A percentile compares a stretch with the other conserved stretches of the same genome.
Conservation (phyloP, 2,797 vertebrate species). For the Thaleichthys pacificus region DNA sequence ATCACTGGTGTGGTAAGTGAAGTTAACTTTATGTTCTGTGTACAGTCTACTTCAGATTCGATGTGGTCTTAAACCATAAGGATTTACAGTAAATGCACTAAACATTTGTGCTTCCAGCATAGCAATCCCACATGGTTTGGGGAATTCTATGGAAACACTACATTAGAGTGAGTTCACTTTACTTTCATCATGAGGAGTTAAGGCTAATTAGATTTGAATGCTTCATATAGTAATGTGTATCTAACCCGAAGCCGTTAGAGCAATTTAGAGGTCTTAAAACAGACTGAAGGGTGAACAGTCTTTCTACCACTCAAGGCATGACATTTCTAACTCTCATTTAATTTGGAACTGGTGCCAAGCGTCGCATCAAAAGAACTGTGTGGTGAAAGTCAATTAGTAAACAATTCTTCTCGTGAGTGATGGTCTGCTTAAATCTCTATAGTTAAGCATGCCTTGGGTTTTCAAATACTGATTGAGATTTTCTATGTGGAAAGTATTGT, state of each 20-base stretch:
- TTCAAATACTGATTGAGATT: too few relatives aligned
- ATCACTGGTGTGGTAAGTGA: too few relatives aligned
- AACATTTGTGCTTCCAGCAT: not conserved
- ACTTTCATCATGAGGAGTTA: constrained; percentile 14
- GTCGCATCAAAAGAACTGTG: not conserved
- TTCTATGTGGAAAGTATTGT: too few relatives aligned
- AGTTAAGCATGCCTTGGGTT: not conserved
- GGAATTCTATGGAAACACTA: not conserved
- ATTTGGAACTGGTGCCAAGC: constrained; percentile 7
- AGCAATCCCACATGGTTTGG: not conserved
- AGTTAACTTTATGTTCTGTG: not conserved
- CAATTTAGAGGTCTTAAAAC: constrained; percentile 23
- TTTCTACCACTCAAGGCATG: constrained; percentile 25
- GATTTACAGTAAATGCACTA: not conserved
- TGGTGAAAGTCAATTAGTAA: constrained; percentile 4
- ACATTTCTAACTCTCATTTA: constrained; percentile 8
- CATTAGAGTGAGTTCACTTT: not conserved
- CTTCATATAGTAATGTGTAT: constrained; percentile 5
- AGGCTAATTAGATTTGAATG: constrained; percentile 28
- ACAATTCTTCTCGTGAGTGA: too few relatives aligned
- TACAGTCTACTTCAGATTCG: not conserved
- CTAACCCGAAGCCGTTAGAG: constrained; percentile 38
- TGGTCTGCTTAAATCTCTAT: not conserved
- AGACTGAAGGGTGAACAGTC: not conserved
- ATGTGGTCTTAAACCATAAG: not conserved